These are phyloP conservation scores for Choloepus didactylus DNA, from an alignment of 2,797 vertebrate genomes.

Conservation along the genomic window DNA sequence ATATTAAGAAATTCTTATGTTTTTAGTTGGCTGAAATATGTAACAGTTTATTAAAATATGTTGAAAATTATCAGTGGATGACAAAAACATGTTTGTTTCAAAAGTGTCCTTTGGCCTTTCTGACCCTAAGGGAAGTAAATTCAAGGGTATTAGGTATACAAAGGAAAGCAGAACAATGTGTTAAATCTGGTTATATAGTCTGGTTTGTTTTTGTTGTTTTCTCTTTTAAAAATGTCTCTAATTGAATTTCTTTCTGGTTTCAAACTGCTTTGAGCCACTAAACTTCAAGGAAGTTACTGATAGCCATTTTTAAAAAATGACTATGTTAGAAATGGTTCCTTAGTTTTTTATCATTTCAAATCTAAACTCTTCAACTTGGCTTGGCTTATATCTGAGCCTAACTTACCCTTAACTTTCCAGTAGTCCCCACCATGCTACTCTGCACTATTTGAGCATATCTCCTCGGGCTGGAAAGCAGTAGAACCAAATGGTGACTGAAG, in stretches of 20 bases:
- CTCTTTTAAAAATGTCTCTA: not conserved
- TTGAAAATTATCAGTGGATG: not conserved
- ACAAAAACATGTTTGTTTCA: not conserved
- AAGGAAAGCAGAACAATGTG: not conserved
- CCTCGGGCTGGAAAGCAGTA: not conserved
- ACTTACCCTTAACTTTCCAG: not conserved
- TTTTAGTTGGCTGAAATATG: not conserved
- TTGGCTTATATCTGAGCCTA: not conserved
- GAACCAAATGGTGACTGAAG: not conserved
- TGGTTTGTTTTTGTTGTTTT: not conserved
- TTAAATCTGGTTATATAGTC: not conserved
- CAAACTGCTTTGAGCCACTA: conserved; percentile 9
- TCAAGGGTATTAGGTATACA: not conserved
- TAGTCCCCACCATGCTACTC: not conserved
- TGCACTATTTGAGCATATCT: not conserved
- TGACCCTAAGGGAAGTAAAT: not conserved
- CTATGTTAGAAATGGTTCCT: not conserved
- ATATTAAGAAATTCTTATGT: not conserved
- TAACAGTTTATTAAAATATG: not conserved
- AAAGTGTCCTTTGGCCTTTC: not conserved
- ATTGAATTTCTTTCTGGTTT: not conserved
- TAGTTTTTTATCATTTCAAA: conserved; percentile 34
- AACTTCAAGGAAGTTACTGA: not conserved
- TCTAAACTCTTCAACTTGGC: not conserved
- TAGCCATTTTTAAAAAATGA: not conserved